phyloP scores from a whole-genome alignment of 1,140 invertebrate species.

The Drosophila burlai region DNA sequence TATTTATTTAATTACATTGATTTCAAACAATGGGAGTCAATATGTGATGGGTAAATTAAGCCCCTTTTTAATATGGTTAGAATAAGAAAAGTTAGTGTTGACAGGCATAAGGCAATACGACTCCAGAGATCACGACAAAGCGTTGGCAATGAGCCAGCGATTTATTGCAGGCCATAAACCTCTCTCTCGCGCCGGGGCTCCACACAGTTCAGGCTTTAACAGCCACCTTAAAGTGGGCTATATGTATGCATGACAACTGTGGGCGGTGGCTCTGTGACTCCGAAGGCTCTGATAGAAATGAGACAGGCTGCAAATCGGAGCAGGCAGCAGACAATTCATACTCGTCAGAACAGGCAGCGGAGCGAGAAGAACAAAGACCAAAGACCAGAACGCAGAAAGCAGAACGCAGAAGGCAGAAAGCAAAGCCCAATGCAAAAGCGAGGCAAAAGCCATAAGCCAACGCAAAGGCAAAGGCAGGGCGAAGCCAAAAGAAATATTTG shows the following conservation, averaged over 20 bases:
- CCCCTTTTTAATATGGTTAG: too few relatives aligned
- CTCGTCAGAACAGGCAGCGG: conserved; percentile 12
- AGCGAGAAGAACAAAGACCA: conserved; percentile 12
- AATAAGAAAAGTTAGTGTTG: not conserved
- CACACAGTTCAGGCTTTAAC: conserved; percentile 18
- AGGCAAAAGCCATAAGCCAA: conserved; percentile 14
- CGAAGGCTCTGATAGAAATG: conserved; percentile 41
- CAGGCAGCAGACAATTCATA: conserved; percentile 33
- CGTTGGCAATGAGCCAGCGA: conserved; percentile 38
- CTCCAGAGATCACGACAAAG: conserved; percentile 7
- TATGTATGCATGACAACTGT: not conserved
- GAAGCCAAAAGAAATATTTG: conserved; percentile 71
- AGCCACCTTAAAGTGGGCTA: conserved; percentile 16
- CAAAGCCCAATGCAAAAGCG: conserved; percentile 20
- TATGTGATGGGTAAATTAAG: not conserved
- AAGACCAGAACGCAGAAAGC: not conserved
- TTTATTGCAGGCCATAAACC: conserved; percentile 41
- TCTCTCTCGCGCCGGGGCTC: not conserved
- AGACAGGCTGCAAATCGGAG: conserved; percentile 48
- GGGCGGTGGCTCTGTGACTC: not conserved
- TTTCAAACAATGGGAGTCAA: not conserved
- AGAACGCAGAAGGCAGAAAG: not conserved
- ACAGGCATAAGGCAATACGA: not conserved
- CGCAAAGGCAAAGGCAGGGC: conserved; percentile 26
- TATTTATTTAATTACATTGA: not conserved